Evolutionary conservation across 1,140 invertebrate species (phyloP).

Genomic region (Acromyrmex heyeri): DNA sequence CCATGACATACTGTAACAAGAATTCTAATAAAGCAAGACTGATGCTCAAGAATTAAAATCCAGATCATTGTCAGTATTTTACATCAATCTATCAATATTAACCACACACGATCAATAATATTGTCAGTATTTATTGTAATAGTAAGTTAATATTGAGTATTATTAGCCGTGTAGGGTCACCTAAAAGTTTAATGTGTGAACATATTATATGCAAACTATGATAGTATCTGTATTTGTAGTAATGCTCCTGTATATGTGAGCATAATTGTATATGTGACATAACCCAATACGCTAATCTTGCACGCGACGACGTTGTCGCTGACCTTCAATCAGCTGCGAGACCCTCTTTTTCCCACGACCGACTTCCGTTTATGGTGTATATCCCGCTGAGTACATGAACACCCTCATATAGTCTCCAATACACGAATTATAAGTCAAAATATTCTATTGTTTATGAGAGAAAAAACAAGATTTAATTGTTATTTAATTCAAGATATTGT

Average conservation of each 20-base stretch:
- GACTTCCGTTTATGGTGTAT: constrained; percentile 42
- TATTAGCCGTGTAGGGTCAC: no score
- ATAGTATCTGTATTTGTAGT: not conserved
- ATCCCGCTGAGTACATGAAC: constrained; percentile 1
- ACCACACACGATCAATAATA: no score
- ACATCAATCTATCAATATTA: no score
- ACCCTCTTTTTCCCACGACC: constrained; percentile 60
- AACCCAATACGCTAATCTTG: constrained; percentile 58
- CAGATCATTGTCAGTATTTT: no score
- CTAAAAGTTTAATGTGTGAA: not conserved
- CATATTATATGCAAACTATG: not conserved
- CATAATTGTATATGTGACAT: constrained; percentile 19
- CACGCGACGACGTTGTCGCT: constrained; percentile 40
- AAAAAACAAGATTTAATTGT: not conserved
- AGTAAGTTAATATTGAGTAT: no score
- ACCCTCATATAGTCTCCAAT: not conserved
- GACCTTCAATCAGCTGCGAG: constrained; percentile 54
- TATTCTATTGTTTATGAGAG: not conserved
- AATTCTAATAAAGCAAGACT: no score
- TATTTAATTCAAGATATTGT: not conserved
- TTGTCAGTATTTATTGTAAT: no score
- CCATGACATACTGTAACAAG: no score
- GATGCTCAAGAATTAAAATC: no score
- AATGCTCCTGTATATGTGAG: not conserved
- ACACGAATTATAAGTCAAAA: constrained; percentile 21